Conservation (phyloP, 2,888 invertebrate genomes). For the Noctua janthe region DNA sequence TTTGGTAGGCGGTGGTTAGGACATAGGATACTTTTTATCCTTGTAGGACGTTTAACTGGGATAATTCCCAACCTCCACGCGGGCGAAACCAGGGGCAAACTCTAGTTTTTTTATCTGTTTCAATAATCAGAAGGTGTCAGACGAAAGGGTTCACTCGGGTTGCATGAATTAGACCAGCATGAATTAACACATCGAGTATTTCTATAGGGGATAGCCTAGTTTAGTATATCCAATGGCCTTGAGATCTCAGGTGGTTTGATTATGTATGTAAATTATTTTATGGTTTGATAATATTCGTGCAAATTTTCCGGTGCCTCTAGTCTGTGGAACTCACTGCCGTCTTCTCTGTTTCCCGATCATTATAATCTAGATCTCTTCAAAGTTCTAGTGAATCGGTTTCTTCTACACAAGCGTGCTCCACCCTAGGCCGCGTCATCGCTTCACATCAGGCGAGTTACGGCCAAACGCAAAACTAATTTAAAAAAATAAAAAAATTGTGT, state of each 20-base stretch:
- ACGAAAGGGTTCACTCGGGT: constrained; percentile 55
- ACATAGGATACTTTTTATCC: not conserved
- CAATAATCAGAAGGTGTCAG: constrained; percentile 68
- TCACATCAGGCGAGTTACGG: too few species aligned
- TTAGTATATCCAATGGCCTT: constrained; percentile 19
- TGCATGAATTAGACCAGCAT: constrained; percentile 57
- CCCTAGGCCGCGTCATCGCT: too few species aligned
- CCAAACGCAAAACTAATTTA: too few species aligned
- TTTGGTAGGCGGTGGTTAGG: not conserved
- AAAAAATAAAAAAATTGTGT: too few species aligned
- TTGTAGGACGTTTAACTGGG: not conserved
- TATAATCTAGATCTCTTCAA: too few species aligned
- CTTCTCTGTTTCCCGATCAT: too few species aligned
- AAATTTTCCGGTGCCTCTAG: too few species aligned
- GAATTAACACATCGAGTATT: constrained; percentile 68
- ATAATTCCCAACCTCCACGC: not conserved
- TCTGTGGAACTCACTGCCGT: too few species aligned
- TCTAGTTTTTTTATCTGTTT: constrained; percentile 62
- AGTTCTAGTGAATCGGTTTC: too few species aligned
- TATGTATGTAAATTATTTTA: not conserved
- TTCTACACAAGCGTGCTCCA: too few species aligned
- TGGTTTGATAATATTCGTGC: not conserved
- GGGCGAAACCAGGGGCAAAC: not conserved
- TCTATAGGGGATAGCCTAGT: constrained; percentile 63
- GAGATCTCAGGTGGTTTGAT: constrained; percentile 38